Evolutionary conservation across 2,113 vertebrate species (phyloP).

Genomic region (Lamprotornis superbus): DNA sequence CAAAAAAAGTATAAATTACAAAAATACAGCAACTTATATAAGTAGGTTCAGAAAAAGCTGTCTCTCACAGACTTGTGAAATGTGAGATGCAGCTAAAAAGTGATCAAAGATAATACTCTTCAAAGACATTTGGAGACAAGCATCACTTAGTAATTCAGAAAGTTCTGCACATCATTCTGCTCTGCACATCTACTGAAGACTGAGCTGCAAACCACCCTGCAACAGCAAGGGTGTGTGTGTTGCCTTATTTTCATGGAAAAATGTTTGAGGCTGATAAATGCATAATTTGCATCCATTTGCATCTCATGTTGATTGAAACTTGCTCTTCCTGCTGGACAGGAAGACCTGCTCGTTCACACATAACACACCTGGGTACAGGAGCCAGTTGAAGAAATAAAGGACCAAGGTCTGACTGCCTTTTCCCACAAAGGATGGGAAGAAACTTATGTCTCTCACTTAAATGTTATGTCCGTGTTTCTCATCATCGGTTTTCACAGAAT

Average conservation of each 20-base stretch:
- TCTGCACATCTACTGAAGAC: neutral
- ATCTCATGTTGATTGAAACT: neutral
- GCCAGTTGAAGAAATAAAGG: neutral
- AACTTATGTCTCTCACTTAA: neutral
- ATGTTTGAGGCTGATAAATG: slow-evolving; percentile 39
- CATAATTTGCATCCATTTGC: slow-evolving; percentile 32
- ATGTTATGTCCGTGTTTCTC: neutral
- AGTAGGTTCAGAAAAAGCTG: slow-evolving; percentile 58
- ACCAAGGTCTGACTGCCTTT: neutral
- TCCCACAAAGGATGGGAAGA: neutral
- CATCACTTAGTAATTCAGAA: slow-evolving; percentile 20
- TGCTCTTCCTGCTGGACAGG: neutral
- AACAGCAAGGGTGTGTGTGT: neutral
- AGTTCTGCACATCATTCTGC: neutral
- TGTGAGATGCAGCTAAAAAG: slow-evolving; percentile 66
- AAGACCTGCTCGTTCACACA: neutral
- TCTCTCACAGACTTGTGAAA: slow-evolving; percentile 6
- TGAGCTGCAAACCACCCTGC: slow-evolving; percentile 5
- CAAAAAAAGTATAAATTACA: slow-evolving; percentile 68
- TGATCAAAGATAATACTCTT: slow-evolving; percentile 64
- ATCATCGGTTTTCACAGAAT: neutral
- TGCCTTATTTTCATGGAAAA: slow-evolving; percentile 52
- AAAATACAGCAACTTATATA: slow-evolving; percentile 67
- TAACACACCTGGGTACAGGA: neutral
- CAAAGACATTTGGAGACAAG: slow-evolving; percentile 42